Evolutionary conservation across 2,888 invertebrate genomes (phyloP).

Genomic region (Drosophila hamatofila): DNA sequence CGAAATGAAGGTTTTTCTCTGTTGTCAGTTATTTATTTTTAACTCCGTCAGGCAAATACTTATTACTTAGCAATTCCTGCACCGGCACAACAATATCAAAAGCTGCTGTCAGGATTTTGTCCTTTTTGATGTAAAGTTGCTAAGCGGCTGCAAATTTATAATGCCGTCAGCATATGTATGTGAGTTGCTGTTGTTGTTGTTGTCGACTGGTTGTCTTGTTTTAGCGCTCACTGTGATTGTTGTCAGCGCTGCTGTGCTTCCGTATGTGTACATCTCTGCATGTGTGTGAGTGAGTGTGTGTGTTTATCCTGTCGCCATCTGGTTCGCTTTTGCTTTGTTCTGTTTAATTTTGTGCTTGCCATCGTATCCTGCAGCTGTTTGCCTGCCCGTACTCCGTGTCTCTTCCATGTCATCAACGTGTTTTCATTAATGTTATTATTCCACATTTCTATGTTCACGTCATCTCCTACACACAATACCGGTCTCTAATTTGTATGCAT

Average conservation of each 20-base stretch:
- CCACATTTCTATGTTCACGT: constrained; percentile 76
- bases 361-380: constrained; percentile 72
- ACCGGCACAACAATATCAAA: constrained; percentile 41
- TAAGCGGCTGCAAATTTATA: constrained; percentile 72
- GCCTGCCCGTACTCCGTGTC: constrained; percentile 20
- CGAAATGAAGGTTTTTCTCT: constrained; percentile 22
- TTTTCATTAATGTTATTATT: constrained; percentile 80
- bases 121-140: constrained; percentile 67
- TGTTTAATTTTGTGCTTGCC: constrained; percentile 76
- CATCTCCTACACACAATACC: constrained; percentile 58
- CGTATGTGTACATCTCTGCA: constrained; percentile 13
- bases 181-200: constrained; percentile 35
- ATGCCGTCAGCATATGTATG: constrained; percentile 51
- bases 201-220: constrained; percentile 60
- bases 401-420: constrained; percentile 63
- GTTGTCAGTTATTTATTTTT: constrained; percentile 39
- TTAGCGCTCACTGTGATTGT: constrained; percentile 72
- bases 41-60: constrained; percentile 50
- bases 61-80: constrained; percentile 51
- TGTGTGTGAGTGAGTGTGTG: constrained; percentile 21
- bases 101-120: constrained; percentile 52
- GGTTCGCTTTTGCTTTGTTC: constrained; percentile 73
- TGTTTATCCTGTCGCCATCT: constrained; percentile 74
- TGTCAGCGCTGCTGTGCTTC: constrained; percentile 56
- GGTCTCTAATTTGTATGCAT: constrained; percentile 77